Evolutionary conservation across 2,113 vertebrate species (phyloP), one percentile per base, ranked within the genome.

Genomic region (Larimichthys crocea): DNA sequence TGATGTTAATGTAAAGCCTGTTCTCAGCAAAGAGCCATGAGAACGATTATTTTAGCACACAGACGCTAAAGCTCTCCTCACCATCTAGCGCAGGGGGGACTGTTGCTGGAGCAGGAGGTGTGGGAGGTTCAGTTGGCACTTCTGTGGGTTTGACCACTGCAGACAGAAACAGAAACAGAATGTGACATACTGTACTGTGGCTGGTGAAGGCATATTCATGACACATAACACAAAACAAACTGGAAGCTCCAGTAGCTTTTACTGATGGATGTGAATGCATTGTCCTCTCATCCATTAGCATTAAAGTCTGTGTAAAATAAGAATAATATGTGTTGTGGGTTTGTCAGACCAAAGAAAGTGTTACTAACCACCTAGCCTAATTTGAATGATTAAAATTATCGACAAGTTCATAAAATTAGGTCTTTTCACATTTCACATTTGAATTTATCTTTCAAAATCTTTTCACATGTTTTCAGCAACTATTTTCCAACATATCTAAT

Each of bases 91-190:
- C 96, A 56, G 96, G 95, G 52, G 98, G 98, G 46, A 99, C 97
- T 9, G 97, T 97, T 15, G 95, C 96, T 74, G 97, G 97, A 7
- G 97, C 92, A 64, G 98, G 97, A 72, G 97, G 97, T 1, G 97
- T 94, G 42, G 98, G 98, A 2, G 97, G 97, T 40, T 91, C 90
- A 0, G 98, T 99, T 26, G 98, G 97, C 35, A 95, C 88, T 73
- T 96, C 96, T 15, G 98, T 99, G 86, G 97, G 97, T 85, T 98
- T 98, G 70, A 99, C 83, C 76, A 97, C 98, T 99, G 83, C 60
- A 91, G 24, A 29, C 67, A 84, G 35, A 79, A 79, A 76, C 15
- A 74, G 5, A 78, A 19, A 63, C 16, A 26, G n/a, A 35, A 31
- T 22, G 50, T 19, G 22, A 57, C 22, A 9, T 22, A 11, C 2